Conservation (phyloP, 2,888 invertebrate species). For the Phortica okadai region DNA sequence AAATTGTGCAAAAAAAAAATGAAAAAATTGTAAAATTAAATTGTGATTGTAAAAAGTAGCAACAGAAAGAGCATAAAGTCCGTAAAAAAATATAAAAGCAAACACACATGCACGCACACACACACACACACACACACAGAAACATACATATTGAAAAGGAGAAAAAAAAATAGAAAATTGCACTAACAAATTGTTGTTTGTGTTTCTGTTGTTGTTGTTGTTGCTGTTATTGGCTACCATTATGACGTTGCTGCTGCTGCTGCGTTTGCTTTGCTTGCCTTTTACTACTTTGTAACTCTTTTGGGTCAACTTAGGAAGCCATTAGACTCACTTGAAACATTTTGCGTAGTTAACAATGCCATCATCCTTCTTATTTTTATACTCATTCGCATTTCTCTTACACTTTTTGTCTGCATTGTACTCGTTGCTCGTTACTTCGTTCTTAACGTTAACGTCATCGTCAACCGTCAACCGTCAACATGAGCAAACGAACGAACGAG, state of each 20-base stretch:
- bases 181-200: background rate
- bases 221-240: background rate
- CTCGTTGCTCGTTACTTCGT: too few species aligned
- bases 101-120: background rate
- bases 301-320: constrained; percentile 56
- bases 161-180: background rate
- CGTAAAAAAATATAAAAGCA: background rate
- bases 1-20: background rate
- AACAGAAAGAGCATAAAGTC: background rate
- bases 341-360: constrained; percentile 56
- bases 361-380: constrained; percentile 15
- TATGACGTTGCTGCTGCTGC: background rate
- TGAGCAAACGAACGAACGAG: too few species aligned
- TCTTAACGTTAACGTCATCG: constrained; percentile 44
- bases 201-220: constrained; percentile 4
- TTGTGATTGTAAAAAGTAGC: constrained; percentile 19
- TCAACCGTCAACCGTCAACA: constrained; percentile 31
- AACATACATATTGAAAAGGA: background rate
- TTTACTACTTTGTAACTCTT: constrained; percentile 46
- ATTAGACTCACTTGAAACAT: constrained; percentile 62
- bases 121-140: background rate
- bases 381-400: too few species aligned
- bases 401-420: too few species aligned
- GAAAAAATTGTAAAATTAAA: constrained; percentile 20
- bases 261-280: background rate